These are phyloP conservation scores for Megaceryle alcyon DNA, from an alignment of 2,797 vertebrate species.

Conservation along the genomic window DNA sequence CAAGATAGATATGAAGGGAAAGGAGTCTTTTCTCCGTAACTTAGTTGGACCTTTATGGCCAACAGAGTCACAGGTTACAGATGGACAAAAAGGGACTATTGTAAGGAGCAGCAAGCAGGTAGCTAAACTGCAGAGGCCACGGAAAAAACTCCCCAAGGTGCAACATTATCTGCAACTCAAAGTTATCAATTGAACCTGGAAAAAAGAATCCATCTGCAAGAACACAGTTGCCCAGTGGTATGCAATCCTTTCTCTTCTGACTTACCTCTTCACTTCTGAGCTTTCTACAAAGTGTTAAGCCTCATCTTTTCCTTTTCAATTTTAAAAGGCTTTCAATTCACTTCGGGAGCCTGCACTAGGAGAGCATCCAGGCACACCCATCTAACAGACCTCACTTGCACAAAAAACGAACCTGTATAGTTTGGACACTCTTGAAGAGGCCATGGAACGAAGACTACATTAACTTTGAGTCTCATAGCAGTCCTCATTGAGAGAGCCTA, in stretches of 20 bases:
- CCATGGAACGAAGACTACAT: background rate
- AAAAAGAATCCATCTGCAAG: background rate
- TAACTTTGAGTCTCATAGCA: background rate
- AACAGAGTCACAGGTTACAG: background rate
- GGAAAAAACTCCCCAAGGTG: background rate
- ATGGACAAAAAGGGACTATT: accelerated
- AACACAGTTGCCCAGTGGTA: background rate
- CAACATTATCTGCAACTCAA: background rate
- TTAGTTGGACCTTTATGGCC: background rate
- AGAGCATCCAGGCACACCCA: background rate
- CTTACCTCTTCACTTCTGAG: background rate
- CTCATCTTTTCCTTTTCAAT: background rate
- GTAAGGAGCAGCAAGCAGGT: background rate
- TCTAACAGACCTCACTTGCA: background rate
- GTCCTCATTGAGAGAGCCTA: background rate
- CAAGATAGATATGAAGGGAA: accelerated
- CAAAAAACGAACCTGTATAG: background rate
- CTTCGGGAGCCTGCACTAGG: accelerated
- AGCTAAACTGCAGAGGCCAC: background rate
- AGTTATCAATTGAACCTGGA: background rate
- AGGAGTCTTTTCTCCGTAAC: background rate
- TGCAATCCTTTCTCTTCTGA: background rate
- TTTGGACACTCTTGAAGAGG: background rate
- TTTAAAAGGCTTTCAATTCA: background rate
- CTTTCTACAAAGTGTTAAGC: background rate